Base-by-base conservation (phyloP, 1,140 invertebrate genomes). In the Palaemon carinicauda region DNA sequence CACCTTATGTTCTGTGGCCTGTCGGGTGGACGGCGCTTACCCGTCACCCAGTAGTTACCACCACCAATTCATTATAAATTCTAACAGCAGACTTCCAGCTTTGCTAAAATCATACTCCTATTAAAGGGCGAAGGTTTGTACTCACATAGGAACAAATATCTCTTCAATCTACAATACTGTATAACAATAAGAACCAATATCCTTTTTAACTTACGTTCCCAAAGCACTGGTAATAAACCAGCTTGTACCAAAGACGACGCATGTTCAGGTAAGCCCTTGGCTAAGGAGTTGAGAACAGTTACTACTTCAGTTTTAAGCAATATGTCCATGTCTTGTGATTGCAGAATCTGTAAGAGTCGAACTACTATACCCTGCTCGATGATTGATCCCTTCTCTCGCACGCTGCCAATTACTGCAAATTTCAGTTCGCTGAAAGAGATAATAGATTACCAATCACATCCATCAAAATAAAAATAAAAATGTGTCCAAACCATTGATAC, bases 371-470 rank as follows among this genome's bases (percentile, higher is more conserved):
- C 96, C 92, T 97, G 95, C 89, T 95, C 94, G 88, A 98, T 96
- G 12, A 97, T 95, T 83, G 94, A 94, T 86, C 94, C 94, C 91
- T 98, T 98, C 91, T 97, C 96, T 73, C 96, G 94, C 91, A 97
- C 97, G 90, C 96, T 97, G 53, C 97, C 97, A 91, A 98, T 98
- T 1, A 98, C 96, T 21, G 95, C 95, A 92, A 97, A 97, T 91
- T 97, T 98, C 65, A 97, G 91, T 87, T 94, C 94, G 89, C 95
- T 95, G 90, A 10, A 91, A 89, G 89, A 82, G 88, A 90, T 73
- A 54, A 82, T 69, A 74, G 56, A 51, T 21, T 24, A 65, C 21
- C 31, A 51, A 27, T 24, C 17, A n/a, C n/a, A n/a, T n/a, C n/a
- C n/a, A n/a, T n/a, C n/a, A n/a, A n/a, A n/a, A n/a, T n/a, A n/a